These are phyloP conservation scores for Solen grandis DNA, from an alignment of 1,140 invertebrate species.

Conservation along the genomic window DNA sequence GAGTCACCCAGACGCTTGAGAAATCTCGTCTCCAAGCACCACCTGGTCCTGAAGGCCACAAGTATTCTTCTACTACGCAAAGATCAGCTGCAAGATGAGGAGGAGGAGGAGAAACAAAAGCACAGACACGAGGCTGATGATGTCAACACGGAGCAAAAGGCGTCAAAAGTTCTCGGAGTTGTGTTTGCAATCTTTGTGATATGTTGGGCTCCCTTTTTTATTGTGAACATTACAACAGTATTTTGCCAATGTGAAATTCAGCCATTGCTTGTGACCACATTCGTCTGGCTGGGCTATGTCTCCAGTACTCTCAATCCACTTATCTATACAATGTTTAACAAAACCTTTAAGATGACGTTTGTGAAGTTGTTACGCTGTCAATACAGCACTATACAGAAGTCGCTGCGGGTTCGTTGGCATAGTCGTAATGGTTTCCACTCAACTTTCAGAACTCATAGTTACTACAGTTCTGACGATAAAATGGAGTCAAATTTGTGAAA, in stretches of 20 bases:
- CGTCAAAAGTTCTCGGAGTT: slow-evolving; percentile 85
- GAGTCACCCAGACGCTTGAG: slow-evolving; percentile 57
- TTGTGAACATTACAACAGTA: slow-evolving; percentile 77
- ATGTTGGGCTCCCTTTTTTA: slow-evolving; percentile 81
- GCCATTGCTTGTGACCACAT: slow-evolving; percentile 71
- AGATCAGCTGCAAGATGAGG: slow-evolving; percentile 31
- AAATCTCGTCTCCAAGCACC: slow-evolving; percentile 74
- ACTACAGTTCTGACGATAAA: slow-evolving; percentile 36
- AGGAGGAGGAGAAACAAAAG: background rate
- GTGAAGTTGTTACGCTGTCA: slow-evolving; percentile 68
- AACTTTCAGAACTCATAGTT: slow-evolving; percentile 47
- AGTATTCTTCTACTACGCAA: slow-evolving; percentile 72
- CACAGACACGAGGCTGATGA: slow-evolving; percentile 63
- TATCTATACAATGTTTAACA: slow-evolving; percentile 82
- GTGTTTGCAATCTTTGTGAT: slow-evolving; percentile 80
- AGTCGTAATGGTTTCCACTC: slow-evolving; percentile 51
- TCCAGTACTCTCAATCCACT: slow-evolving; percentile 81
- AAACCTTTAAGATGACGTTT: slow-evolving; percentile 79
- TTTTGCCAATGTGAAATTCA: slow-evolving; percentile 82
- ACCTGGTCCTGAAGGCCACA: slow-evolving; percentile 73
- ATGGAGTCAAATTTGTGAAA: slow-evolving; percentile 33
- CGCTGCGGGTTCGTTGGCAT: slow-evolving; percentile 48
- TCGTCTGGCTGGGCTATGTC: slow-evolving; percentile 80
- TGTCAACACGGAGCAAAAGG: slow-evolving; percentile 92
- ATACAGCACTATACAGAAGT: slow-evolving; percentile 55